phyloP scores from a whole-genome alignment of 2,888 invertebrate species.

The Tachina lurida region DNA sequence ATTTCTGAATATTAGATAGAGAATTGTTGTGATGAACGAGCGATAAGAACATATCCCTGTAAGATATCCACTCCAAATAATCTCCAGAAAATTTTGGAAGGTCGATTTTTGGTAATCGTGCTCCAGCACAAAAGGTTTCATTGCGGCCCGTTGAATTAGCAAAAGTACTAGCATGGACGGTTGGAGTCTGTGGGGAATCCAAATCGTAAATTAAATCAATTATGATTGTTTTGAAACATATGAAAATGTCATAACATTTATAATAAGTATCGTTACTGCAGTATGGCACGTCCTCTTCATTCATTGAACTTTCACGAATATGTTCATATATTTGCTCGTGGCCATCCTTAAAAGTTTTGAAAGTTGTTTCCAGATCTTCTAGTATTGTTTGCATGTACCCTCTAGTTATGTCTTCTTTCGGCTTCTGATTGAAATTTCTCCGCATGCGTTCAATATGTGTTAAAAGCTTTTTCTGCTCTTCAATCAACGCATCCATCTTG shows the following conservation, averaged over 20 bases:
- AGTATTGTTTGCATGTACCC: constrained; percentile 35
- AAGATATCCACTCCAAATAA: constrained; percentile 62
- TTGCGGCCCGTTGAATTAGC: constrained; percentile 32
- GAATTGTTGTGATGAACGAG: constrained; percentile 55
- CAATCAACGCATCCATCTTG: constrained; percentile 36
- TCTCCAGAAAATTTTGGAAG: constrained; percentile 57
- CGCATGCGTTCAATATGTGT: constrained; percentile 20
- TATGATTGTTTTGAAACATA: constrained; percentile 40
- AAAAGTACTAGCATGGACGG: constrained; percentile 55
- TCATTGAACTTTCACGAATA: constrained; percentile 36
- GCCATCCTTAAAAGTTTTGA: constrained; percentile 51
- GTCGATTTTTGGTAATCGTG: constrained; percentile 55
- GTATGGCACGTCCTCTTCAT: constrained; percentile 31
- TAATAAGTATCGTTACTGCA: constrained; percentile 39
- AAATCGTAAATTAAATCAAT: constrained; percentile 52
- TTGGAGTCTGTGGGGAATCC: constrained; percentile 43
- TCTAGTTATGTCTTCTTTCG: not conserved
- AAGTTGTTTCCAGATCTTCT: constrained; percentile 37
- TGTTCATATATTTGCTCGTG: constrained; percentile 43
- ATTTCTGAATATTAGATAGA: constrained; percentile 52
- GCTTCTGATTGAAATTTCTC: constrained; percentile 3
- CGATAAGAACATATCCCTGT: constrained; percentile 57
- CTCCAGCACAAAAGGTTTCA: constrained; percentile 36
- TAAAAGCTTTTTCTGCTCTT: constrained; percentile 13
- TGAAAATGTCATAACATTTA: constrained; percentile 48